These are phyloP conservation scores for Tetropium fuscum DNA, from an alignment of 2,888 invertebrate genomes.

Conservation along the genomic window DNA sequence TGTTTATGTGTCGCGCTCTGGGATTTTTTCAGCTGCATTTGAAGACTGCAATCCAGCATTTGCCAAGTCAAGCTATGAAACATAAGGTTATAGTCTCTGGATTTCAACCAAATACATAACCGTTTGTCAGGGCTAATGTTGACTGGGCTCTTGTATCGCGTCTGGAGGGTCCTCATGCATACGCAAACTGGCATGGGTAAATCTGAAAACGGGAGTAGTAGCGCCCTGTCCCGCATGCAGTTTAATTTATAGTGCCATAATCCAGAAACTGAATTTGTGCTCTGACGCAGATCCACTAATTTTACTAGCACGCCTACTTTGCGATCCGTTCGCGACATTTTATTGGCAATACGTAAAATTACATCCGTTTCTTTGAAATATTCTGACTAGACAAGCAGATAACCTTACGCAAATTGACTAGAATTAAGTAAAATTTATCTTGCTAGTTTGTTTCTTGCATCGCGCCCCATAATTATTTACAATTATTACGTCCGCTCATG, in stretches of 20 bases:
- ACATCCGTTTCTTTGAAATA: constrained; percentile 55
- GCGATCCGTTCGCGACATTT: constrained; percentile 52
- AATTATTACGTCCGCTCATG: constrained; percentile 13
- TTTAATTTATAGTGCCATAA: constrained; percentile 58
- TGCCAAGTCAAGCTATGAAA: constrained; percentile 61
- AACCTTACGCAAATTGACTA: constrained; percentile 51
- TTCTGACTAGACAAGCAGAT: constrained; percentile 53
- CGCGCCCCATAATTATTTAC: constrained; percentile 16
- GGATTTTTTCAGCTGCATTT: constrained; percentile 28
- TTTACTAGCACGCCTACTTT: constrained; percentile 56
- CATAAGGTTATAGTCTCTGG: constrained; percentile 66
- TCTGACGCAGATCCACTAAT: constrained; percentile 52
- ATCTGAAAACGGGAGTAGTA: constrained; percentile 31
- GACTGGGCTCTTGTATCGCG: constrained; percentile 43
- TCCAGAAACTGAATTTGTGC: constrained; percentile 50
- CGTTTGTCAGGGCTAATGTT: constrained; percentile 66
- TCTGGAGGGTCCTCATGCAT: constrained; percentile 52
- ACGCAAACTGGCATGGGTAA: constrained; percentile 33
- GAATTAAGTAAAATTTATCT: constrained; percentile 52
- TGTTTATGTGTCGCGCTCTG: constrained; percentile 35
- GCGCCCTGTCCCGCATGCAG: constrained; percentile 30
- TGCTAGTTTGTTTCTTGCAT: constrained; percentile 6
- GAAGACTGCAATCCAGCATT: constrained; percentile 39
- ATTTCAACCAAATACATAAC: constrained; percentile 67
- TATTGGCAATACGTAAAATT: constrained; percentile 59